phyloP scores from a whole-genome alignment of 2,888 invertebrate species.

The Elegia similella region DNA sequence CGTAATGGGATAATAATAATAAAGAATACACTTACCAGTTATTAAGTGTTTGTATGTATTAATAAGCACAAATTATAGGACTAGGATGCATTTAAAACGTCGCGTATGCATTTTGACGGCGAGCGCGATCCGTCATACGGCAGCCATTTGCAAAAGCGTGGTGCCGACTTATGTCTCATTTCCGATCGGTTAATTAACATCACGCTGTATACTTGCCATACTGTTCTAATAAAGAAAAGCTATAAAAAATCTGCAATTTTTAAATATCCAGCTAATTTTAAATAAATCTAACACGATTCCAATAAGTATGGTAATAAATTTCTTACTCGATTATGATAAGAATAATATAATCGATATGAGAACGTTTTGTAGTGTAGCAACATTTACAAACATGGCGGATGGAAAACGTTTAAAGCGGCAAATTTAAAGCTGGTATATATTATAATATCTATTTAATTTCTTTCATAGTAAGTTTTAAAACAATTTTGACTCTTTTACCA shows the following conservation, averaged over 20 bases:
- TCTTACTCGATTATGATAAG: neutral
- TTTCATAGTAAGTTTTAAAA: too few species aligned
- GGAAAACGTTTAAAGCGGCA: slow-evolving; percentile 6
- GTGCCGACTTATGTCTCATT: slow-evolving; percentile 17
- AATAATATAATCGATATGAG: neutral
- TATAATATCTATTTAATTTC: too few species aligned
- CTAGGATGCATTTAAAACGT: slow-evolving; percentile 49
- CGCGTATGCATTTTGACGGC: slow-evolving; percentile 64
- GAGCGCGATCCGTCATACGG: slow-evolving; percentile 57
- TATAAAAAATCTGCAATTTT: neutral
- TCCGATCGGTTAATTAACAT: slow-evolving; percentile 11
- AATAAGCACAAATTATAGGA: slow-evolving; percentile 33
- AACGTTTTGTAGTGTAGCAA: slow-evolving; percentile 9
- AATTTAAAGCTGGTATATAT: slow-evolving; percentile 1
- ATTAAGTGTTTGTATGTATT: slow-evolving; percentile 25
- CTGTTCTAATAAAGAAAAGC: too few species aligned
- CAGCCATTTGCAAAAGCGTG: slow-evolving; percentile 66
- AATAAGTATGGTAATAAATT: neutral
- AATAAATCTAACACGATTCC: neutral
- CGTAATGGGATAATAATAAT: slow-evolving; percentile 39
- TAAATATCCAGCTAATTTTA: neutral
- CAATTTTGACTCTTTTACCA: too few species aligned
- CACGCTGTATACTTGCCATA: slow-evolving; percentile 9
- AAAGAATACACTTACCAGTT: slow-evolving; percentile 32
- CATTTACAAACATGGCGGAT: neutral